These are phyloP conservation scores for Equus przewalskii DNA, from an alignment of 2,113 vertebrate species.

Conservation along the genomic window DNA sequence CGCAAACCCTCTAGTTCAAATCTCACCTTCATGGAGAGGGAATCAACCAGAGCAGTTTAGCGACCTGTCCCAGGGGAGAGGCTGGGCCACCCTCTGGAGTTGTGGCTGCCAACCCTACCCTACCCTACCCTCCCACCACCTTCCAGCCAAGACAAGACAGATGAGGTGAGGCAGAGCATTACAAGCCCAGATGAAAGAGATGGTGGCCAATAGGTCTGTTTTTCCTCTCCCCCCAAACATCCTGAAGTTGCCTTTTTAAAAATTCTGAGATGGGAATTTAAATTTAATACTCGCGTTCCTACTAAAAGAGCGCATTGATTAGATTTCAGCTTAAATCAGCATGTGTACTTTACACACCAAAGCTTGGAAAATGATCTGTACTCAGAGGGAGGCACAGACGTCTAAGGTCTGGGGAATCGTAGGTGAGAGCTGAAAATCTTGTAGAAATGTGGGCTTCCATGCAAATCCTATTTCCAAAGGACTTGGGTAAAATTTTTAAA, in stretches of 20 bases:
- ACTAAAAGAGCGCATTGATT: slow-evolving; percentile 45
- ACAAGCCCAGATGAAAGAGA: neutral
- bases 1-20: neutral
- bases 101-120: neutral
- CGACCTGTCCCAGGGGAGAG: neutral
- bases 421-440: slow-evolving; percentile 65
- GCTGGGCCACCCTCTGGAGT: rapidly evolving
- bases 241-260: slow-evolving; percentile 1
- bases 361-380: slow-evolving; percentile 53
- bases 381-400: slow-evolving; percentile 56
- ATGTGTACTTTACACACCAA: slow-evolving; percentile 64
- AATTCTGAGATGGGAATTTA: slow-evolving; percentile 48
- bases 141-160: neutral
- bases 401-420: slow-evolving; percentile 64
- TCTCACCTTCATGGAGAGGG: neutral
- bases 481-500: slow-evolving; percentile 76
- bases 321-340: slow-evolving; percentile 47
- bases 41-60: neutral
- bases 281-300: slow-evolving; percentile 48
- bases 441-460: slow-evolving; percentile 71
- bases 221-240: neutral
- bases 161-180: neutral
- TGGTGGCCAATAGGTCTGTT: neutral
- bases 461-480: slow-evolving; percentile 50
- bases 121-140: rapidly evolving